Percentiles rank a stretch among this genome's conserved stretches.
These are phyloP conservation scores for Paramuricea clavata DNA, from an alignment of 92 coral and sea anemone species.

Conservation along the genomic window DNA sequence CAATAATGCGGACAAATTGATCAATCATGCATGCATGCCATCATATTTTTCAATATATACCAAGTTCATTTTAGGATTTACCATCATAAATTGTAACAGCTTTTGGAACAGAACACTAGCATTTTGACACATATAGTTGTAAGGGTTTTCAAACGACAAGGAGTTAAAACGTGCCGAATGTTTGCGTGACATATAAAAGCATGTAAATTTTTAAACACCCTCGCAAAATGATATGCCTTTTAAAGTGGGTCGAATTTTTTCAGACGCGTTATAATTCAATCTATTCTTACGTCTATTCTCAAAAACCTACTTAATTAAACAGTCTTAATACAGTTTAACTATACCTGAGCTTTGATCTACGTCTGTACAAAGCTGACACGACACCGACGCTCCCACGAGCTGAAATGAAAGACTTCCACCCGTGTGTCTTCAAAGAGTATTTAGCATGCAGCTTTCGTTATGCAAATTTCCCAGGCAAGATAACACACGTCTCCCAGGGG, in stretches of 20 bases:
- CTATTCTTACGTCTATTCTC: not conserved
- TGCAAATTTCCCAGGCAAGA: constrained; percentile 4
- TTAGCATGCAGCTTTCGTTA: not conserved
- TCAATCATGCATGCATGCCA: not conserved
- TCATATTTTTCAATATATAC: not conserved
- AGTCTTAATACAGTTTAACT: not conserved
- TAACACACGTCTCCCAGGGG: not conserved
- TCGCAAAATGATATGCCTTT: no score
- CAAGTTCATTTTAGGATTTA: no score
- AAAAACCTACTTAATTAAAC: not conserved
- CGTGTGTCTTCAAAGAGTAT: not conserved
- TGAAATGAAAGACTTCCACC: constrained; percentile 1
- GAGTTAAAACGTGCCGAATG: not conserved
- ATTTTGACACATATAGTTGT: not conserved
- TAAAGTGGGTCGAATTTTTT: not conserved
- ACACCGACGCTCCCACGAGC: not conserved
- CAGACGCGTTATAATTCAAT: not conserved
- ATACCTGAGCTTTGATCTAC: not conserved
- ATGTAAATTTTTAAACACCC: no score
- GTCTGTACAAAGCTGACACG: not conserved
- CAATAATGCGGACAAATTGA: not conserved
- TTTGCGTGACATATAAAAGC: no score
- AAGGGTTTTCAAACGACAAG: not conserved
- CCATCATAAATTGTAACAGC: not conserved
- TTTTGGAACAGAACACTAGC: not conserved